Base-by-base conservation (phyloP, 2,113 vertebrate species). In the Tenrec ecaudatus region DNA sequence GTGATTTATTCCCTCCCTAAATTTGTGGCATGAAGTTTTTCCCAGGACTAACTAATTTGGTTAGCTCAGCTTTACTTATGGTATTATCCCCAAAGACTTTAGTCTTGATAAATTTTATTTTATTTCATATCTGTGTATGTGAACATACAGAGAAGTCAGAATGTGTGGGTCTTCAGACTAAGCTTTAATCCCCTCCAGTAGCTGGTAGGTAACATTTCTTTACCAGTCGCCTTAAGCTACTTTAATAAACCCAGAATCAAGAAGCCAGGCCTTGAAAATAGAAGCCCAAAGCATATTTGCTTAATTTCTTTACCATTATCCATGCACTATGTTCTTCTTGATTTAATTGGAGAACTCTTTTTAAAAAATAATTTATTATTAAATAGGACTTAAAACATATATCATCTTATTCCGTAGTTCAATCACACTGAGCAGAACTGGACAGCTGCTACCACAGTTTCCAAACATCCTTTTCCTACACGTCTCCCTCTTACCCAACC, bases 1-100 rank as follows among this genome's bases (percentile, higher is more conserved):
- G 43, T 36, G 12, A 23, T 76, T 33, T 22, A 29, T 40, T 19
- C 12, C 36, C 23, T 19, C 16, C 43, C 23, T 31, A 64, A 36
- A 79, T 25, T 31, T 62, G 53, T 47, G 27, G 76, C 38, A 82
- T 87, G 94, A 71, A 86, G 47, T 53, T 75, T 95, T 93, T 96
- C 83, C 83, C 31, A 47, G 29, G 92, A 47, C 53, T 80, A 43
- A n/a, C 33, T 31, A 53, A 76, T 82, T 86, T 90, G 60, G 6
- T 93, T 92, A 83, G n/a, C 23, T 40, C 1, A 2, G 43, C 0
- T 83, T 71, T 86, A 53, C 69, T 53, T 47, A 36, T 64, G 29
- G 47, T 81, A 33, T 43, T 78, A 78, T 76, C 19, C 27, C 9
- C 29, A 38, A 81, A 71, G 25, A 29, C 36, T 58, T 95, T 38